Evolutionary conservation across 1,140 invertebrate species (phyloP), one percentile per base, ranked within the genome.

Genomic region (Penaeus japonicus): DNA sequence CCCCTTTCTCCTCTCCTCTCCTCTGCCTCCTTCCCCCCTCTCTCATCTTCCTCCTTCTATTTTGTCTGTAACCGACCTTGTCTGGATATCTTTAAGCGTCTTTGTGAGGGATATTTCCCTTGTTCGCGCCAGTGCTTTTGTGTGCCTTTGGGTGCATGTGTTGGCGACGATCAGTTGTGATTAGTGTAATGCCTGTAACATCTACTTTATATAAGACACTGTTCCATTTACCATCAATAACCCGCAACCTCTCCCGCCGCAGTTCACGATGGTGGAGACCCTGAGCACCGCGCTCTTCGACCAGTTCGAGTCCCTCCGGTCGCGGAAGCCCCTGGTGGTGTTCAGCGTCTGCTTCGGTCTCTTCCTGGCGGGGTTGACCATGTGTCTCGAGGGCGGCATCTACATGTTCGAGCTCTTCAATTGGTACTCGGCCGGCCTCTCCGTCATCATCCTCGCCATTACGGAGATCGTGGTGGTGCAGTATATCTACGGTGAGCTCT

Each of bases 391-490:
- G 95, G 98, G 98, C 70, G 98, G 98, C 2, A 97, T 98, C 92
- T 99, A 99, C 92, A 97, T 99, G 92, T 98, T 99, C 91, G 97
- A 98, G 91, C 93, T 99, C 35, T 94, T 99, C 91, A 90, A 90
- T 39, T 84, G 79, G 30, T 90, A 90, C 39, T 88, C 89, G 27
- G 89, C 89, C 18, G 85, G 89, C 1, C 57, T 90, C 1, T 90
- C 89, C 0, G 89, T 90, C 62, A 62, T 90, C n/a, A 81, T 90
- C 54, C 24, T 90, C 5, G 83, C 86, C 18, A 90, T 90, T 24
- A 80, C 78, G 0, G 89, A 90, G 85, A 75, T 90, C 27, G 22
- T 70, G 4, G 22, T 89, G 20, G 27, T 90, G 20, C 57, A 75
- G n/a, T 90, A 90, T n/a, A 53, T 90, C 32, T 90, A 89, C 53